A percentile compares a stretch with the other conserved stretches of the same genome.
Evolutionary conservation across 2,888 invertebrate species (phyloP).

Genomic region (Callyntrura guangdongensis): DNA sequence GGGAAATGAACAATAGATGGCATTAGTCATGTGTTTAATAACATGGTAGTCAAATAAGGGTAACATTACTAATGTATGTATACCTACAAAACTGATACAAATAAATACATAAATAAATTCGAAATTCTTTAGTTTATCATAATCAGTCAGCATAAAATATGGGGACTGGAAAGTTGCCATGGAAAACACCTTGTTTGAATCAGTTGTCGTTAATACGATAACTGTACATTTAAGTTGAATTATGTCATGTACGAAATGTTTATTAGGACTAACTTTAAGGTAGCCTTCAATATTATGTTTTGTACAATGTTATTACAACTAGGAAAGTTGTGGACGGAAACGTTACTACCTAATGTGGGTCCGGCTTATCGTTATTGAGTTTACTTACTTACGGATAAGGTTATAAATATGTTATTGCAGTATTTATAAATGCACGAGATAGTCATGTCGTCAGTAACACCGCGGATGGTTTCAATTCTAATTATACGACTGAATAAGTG

Average conservation of each 20-base stretch:
- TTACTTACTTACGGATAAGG: background rate
- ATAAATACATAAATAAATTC: too few species aligned
- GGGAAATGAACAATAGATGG: too few species aligned
- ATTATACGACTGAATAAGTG: conserved; percentile 2
- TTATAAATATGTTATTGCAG: background rate
- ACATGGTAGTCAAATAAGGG: too few species aligned
- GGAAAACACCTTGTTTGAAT: background rate
- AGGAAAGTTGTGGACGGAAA: conserved; percentile 63
- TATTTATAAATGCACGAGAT: background rate
- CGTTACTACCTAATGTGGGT: conserved; percentile 1
- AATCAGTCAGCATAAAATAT: too few species aligned
- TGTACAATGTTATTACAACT: background rate
- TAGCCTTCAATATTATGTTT: background rate
- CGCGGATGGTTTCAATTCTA: background rate
- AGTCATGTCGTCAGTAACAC: background rate
- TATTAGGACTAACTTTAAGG: background rate
- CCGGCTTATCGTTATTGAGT: background rate
- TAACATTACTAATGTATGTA: too few species aligned
- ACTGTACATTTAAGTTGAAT: too few species aligned
- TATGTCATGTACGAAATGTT: too few species aligned
- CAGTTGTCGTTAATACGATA: too few species aligned
- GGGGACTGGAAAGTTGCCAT: background rate
- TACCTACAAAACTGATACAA: too few species aligned
- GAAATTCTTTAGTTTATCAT: too few species aligned
- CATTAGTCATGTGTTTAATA: too few species aligned